Base-by-base conservation (phyloP, 35 echinoderm and acorn worm species). In the Chiridota heheva region DNA sequence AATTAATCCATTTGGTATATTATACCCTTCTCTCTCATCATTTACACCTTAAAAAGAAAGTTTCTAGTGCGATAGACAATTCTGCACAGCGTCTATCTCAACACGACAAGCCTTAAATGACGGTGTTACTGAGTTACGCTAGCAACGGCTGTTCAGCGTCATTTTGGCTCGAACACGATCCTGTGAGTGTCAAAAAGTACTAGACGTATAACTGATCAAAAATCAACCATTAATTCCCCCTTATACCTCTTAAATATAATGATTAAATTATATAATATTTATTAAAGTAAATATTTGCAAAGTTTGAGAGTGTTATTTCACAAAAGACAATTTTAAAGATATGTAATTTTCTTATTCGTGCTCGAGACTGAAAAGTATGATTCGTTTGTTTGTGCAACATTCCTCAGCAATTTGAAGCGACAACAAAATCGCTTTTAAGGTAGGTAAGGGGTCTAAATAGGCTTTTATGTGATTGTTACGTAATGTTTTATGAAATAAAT, bases 11-110 rank as follows among this genome's bases (percentile, higher is more conserved):
- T 17, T 78, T 38, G 35, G 48, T 57, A 58, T 78, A 43, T 40
- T 40, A 60, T 36, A 78, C 75, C 47, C 75, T 58, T 60, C 12
- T 29, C 16, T 33, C 27, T 40, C 51, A 25, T 60, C 20, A 26
- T 40, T 20, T 60, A 78, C 26, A 15, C 30, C 1, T 41, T 49
- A 2, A 78, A 62, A 60, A 49, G 53, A 34, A 78, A 33, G 48
- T 61, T 2, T 20, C 58, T 31, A 16, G 3, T 58, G 35, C 48
- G 58, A 78, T 58, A 78, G 8, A 41, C 75, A 30, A 42, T 41
- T 78, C 75, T 60, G 62, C 75, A 78, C 75, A 78, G 75, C 75
- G 75, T 78, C 75, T 78, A 78, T 78, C 75, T 78, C 51, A 58
- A n/a, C n/a, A 78, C 51, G 75, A 16, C 75, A 61, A 78, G 53